Conservation (phyloP, 1,140 invertebrate genomes). For the Callitettix versicolor region DNA sequence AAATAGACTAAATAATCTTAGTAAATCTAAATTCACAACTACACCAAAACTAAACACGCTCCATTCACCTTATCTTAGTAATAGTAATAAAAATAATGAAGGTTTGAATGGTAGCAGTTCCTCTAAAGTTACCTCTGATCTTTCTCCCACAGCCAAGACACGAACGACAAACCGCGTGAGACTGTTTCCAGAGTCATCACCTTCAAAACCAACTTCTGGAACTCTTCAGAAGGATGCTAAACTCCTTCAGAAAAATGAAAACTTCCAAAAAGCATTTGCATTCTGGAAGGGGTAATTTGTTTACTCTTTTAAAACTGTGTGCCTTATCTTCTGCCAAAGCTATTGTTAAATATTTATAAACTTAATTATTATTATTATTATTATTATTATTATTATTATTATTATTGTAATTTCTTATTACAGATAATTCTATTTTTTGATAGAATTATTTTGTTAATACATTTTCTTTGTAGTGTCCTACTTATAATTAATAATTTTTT, state of each 20-base stretch:
- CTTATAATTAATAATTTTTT: not conserved
- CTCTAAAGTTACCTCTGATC: not conserved
- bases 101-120: not conserved
- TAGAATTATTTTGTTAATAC: constrained; percentile 2
- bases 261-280: constrained; percentile 24
- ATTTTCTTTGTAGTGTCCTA: constrained; percentile 6
- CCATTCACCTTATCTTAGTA: not conserved
- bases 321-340: constrained; percentile 6
- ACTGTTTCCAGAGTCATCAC: not conserved
- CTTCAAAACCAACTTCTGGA: constrained; percentile 3
- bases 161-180: constrained; percentile 9
- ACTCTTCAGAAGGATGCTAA: constrained; percentile 16
- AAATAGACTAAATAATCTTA: not conserved
- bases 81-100: not conserved
- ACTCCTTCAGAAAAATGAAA: constrained; percentile 15
- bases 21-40: not conserved
- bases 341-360: constrained; percentile 7
- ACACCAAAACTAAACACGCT: not conserved
- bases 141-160: constrained; percentile 10
- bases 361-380: no score
- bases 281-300: constrained; percentile 22
- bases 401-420: not conserved
- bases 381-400: no score
- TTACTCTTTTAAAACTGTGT: not conserved
- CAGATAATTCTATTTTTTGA: constrained; percentile 3